Base-by-base conservation (phyloP, 2,797 vertebrate genomes). In the Centropyge bicolor region DNA sequence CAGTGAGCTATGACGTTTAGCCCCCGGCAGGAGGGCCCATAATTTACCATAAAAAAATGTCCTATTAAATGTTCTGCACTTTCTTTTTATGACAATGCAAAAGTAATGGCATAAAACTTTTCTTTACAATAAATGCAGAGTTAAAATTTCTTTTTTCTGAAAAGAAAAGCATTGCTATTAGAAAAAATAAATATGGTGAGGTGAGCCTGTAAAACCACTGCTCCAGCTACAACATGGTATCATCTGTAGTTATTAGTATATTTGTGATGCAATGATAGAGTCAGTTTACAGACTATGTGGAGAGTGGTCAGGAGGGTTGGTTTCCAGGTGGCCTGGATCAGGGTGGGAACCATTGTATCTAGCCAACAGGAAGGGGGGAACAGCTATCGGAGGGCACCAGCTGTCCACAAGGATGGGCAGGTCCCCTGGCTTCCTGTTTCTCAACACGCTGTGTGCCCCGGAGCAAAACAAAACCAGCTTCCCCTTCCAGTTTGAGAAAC, bases 371-470 rank as follows among this genome's bases (percentile, higher is more conserved):
- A 93, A 91, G 82, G 51, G 82, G 89, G 90, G 90, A 87, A 73
- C 85, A 54, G 91, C 92, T 93, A 93, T 94, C 93, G 70, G 82
- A 91, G 91, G 89, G 91, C 91, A 93, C 90, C 93, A 94, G 93
- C 92, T 93, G 92, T 94, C 92, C 59, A 65, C 35, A 73, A 93
- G 94, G 93, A 95, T 92, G 93, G 93, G 91, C 91, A 85, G 90
- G 85, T 92, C 93, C 81, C 48, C 69, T 80, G 59, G 72, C 92
- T 94, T 94, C 94, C 93, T 93, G 93, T 90, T 92, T 92, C 93
- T 90, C 88, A 84, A 83, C 86, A 80, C 82, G 80, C 56, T 71
- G 38, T 71, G 68, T 69, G 83, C 73, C 85, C 87, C 20, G 36
- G 67, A 91, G 87, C 87, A 91, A 93, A 92, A 90, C 90, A 92